Percentiles rank a stretch among this genome's conserved stretches.
Conservation (phyloP, 2,797 vertebrate species). For the Synanceia verrucosa region DNA sequence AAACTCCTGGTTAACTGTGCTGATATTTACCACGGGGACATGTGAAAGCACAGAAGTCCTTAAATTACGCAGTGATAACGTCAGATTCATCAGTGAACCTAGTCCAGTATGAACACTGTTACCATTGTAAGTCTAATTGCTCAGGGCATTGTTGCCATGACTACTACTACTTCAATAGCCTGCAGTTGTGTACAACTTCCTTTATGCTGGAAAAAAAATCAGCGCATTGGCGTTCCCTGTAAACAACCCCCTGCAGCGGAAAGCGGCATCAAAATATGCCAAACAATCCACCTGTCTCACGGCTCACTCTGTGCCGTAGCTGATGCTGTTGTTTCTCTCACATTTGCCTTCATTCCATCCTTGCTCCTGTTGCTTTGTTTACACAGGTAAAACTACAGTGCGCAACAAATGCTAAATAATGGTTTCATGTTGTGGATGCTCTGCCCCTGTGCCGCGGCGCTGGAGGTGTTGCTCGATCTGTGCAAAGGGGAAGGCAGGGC, state of each 20-base stretch:
- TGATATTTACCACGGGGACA: slow-evolving; percentile 68
- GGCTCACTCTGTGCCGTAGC: slow-evolving; percentile 33
- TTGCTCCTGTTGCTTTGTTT: slow-evolving; percentile 62
- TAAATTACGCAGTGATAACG: slow-evolving; percentile 72
- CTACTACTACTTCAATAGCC: slow-evolving; percentile 59
- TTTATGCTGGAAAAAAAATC: slow-evolving; percentile 31
- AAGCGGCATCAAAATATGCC: slow-evolving; percentile 16
- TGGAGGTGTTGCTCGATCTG: slow-evolving; percentile 65
- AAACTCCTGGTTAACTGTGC: slow-evolving; percentile 51
- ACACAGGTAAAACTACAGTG: slow-evolving; percentile 67
- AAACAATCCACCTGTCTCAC: slow-evolving; percentile 45
- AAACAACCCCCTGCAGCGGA: slow-evolving; percentile 49
- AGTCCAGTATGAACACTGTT: slow-evolving; percentile 33
- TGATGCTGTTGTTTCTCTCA: slow-evolving; percentile 18
- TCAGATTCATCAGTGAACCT: slow-evolving; percentile 66
- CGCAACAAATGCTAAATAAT: slow-evolving; percentile 73
- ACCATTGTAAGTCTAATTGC: slow-evolving; percentile 59
- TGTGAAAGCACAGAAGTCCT: slow-evolving; percentile 53
- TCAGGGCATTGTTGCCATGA: slow-evolving; percentile 68
- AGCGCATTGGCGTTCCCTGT: slow-evolving; percentile 57
- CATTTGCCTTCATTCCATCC: slow-evolving; percentile 43
- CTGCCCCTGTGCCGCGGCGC: slow-evolving; percentile 43
- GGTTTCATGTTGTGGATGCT: slow-evolving; percentile 67
- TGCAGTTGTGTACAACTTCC: slow-evolving; percentile 59
- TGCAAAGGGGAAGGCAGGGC: slow-evolving; percentile 41